These are phyloP conservation scores for Mobula hypostoma DNA, from an alignment of 2,113 vertebrate genomes.

Conservation along the genomic window DNA sequence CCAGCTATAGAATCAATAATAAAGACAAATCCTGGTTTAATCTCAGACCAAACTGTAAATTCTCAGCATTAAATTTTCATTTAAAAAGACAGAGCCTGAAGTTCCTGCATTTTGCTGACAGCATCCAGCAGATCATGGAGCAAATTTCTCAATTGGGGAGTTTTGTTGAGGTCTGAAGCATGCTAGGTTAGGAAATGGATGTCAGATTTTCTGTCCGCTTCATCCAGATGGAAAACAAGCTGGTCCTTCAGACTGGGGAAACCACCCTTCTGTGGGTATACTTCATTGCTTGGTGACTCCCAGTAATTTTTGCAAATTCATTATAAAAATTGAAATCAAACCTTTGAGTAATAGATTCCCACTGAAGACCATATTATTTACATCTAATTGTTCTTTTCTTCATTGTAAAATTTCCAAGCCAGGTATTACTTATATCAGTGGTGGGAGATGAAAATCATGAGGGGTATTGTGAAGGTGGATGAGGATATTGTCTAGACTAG, in stretches of 20 bases:
- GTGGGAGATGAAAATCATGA: no score
- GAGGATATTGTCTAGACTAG: no score
- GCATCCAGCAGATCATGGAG: background rate
- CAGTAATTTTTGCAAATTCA: background rate
- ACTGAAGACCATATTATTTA: background rate
- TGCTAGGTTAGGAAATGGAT: background rate
- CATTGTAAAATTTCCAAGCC: background rate
- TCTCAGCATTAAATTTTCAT: background rate
- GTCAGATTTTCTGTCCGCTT: background rate
- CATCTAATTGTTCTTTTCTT: background rate
- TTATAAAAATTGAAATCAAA: background rate
- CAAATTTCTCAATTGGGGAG: background rate
- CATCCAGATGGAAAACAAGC: background rate
- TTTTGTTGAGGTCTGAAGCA: background rate
- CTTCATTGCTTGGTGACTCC: background rate
- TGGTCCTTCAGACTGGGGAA: background rate
- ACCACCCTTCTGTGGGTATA: background rate
- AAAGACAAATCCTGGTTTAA: background rate
- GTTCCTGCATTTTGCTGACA: background rate
- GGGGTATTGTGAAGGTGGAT: no score
- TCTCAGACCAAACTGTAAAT: background rate
- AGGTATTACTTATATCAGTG: no score
- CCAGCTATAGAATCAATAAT: background rate
- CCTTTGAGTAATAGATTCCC: background rate
- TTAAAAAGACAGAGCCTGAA: background rate